Evolutionary conservation across 92 coral and sea anemone genomes (phyloP).

Genomic region (Ricordea florida): DNA sequence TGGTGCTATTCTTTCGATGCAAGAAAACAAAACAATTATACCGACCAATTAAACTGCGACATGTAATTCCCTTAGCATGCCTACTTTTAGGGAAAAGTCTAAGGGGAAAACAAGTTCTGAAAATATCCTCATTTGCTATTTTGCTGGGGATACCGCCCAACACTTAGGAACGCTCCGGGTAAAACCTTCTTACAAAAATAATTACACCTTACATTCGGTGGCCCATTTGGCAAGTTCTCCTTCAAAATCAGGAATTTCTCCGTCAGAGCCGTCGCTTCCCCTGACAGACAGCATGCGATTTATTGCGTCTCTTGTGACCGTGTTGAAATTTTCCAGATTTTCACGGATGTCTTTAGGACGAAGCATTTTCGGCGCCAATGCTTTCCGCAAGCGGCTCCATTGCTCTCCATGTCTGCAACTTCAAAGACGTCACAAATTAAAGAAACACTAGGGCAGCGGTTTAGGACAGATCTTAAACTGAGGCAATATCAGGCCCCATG

Average conservation of each 20-base stretch:
- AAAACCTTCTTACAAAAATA: not conserved
- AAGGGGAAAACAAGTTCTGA: too few species aligned
- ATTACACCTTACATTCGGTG: conserved; percentile 28
- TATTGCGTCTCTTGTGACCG: conserved; percentile 21
- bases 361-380: conserved; percentile 43
- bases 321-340: conserved; percentile 35
- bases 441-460: not conserved
- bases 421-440: not conserved
- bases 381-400: conserved; percentile 34
- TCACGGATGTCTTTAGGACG: conserved; percentile 30
- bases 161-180: not conserved
- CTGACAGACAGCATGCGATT: conserved; percentile 17
- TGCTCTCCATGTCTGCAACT: conserved; percentile 19
- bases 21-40: too few species aligned
- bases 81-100: too few species aligned
- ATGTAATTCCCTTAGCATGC: too few species aligned
- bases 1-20: too few species aligned
- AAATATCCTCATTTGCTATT: too few species aligned
- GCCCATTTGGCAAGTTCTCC: conserved; percentile 33
- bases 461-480: not conserved
- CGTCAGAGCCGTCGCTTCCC: conserved; percentile 2
- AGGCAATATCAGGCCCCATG: too few species aligned
- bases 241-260: conserved; percentile 26
- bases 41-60: too few species aligned
- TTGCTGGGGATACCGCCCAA: not conserved